Base-by-base conservation (phyloP, 2,113 vertebrate genomes). In the Sturnus vulgaris region DNA sequence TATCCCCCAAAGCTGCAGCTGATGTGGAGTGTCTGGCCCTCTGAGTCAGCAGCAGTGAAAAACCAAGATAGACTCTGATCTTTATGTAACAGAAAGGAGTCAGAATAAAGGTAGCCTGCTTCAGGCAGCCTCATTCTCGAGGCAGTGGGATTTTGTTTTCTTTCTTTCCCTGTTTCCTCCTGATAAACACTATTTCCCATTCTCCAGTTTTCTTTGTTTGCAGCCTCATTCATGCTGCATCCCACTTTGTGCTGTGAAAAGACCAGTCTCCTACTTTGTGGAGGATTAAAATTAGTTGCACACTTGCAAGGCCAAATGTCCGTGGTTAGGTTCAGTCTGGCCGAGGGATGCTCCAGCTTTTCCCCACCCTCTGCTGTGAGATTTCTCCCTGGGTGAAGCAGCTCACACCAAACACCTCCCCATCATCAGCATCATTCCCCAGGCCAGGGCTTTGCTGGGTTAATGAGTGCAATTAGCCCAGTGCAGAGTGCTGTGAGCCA, bases 241-340 rank as follows among this genome's bases (percentile, higher is more conserved):
- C 37, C 50, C 27, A 44, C 20, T 44, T n/a, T 14, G 52, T 47
- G 52, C 15, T 73, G 56, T 17, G 24, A 33, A 39, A 85, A 88
- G 27, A 49, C 15, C 33, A 33, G 15, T 13, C 30, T 40, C 18
- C 23, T 18, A 3, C 20, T 15, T 69, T 28, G 22, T 47, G 5
- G 37, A 49, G 55, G 47, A 40, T 6, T 47, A 19, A 42, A 68
- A 60, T 40, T 1, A 28, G 35, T 28, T 64, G 59, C 46, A 80
- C 55, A 20, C 52, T 35, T 24, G 6, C 24, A 33, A 39, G 53
- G 59, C 76, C 0, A 2, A 53, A 6, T 17, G 5, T 4, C 0
- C 2, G 27, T 17, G 21, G 15, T 13, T 35, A 42, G 33, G 27
- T 3, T 72, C 63, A 52, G 18, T 4, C 14, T 69, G 49, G 35